phyloP scores from a whole-genome alignment of 2,113 vertebrate species.

The Anoplopoma fimbria region DNA sequence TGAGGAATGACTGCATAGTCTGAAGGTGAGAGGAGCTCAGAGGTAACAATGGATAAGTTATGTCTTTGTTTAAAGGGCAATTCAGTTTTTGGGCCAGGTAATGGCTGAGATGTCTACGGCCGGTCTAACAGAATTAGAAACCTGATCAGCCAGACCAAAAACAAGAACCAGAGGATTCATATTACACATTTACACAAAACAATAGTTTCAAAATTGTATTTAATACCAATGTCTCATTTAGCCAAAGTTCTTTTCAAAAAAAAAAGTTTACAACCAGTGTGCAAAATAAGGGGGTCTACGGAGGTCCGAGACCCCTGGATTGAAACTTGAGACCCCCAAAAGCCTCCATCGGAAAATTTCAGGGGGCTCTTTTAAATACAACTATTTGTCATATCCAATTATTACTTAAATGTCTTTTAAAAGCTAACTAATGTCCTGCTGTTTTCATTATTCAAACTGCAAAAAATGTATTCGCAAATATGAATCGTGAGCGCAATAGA shows the following conservation, averaged over 20 bases:
- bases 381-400: background rate
- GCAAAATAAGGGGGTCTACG: background rate
- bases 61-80: constrained; percentile 12
- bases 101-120: background rate
- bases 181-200: background rate
- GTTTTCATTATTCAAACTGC: background rate
- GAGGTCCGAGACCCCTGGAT: background rate
- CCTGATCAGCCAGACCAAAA: background rate
- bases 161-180: background rate
- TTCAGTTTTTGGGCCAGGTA: background rate
- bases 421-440: background rate
- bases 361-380: background rate
- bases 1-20: constrained; percentile 7
- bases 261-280: background rate
- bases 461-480: background rate
- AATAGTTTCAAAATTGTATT: background rate
- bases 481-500: background rate
- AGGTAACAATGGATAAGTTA: background rate
- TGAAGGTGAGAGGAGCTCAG: constrained; percentile 20
- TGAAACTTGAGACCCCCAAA: background rate
- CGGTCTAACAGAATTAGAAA: background rate
- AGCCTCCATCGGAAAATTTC: background rate
- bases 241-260: background rate
- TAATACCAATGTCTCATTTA: background rate
- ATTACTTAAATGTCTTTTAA: background rate